These are phyloP conservation scores for Neostethus bicornis DNA, from an alignment of 2,797 vertebrate genomes.

Conservation along the genomic window DNA sequence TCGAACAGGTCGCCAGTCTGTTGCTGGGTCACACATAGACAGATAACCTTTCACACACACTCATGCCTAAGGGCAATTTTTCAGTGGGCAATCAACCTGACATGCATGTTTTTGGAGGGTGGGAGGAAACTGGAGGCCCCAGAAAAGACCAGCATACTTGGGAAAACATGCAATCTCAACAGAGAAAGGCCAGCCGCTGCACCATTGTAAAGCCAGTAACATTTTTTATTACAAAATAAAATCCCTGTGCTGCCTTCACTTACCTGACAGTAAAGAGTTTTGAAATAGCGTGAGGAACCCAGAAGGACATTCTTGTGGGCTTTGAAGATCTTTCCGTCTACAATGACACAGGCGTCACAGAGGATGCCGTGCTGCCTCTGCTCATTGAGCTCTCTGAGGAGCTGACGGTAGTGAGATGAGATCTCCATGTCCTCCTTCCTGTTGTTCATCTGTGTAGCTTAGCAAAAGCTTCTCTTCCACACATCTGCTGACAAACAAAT, in stretches of 20 bases:
- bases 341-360: constrained; percentile 94
- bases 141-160: no score
- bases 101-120: no score
- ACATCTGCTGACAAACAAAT: constrained; percentile 62
- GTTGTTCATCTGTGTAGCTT: constrained; percentile 93
- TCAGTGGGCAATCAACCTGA: no score
- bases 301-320: constrained; percentile 97
- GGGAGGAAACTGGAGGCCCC: no score
- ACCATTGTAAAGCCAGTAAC: background rate
- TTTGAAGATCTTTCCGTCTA: constrained; percentile 97
- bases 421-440: constrained; percentile 99
- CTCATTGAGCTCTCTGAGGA: constrained; percentile 95
- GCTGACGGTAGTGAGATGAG: constrained; percentile 95
- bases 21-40: no score
- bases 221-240: background rate
- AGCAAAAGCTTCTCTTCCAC: constrained; percentile 80
- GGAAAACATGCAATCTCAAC: no score
- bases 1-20: no score
- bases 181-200: background rate
- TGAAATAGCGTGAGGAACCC: constrained; percentile 97
- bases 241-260: constrained; percentile 64
- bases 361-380: constrained; percentile 97
- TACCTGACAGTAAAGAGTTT: constrained; percentile 98
- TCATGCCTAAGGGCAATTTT: no score
- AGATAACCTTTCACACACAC: no score